Evolutionary conservation across 1,140 invertebrate genomes (phyloP), one percentile per base, ranked within the genome.

Genomic region (Conopomorpha cramerella): DNA sequence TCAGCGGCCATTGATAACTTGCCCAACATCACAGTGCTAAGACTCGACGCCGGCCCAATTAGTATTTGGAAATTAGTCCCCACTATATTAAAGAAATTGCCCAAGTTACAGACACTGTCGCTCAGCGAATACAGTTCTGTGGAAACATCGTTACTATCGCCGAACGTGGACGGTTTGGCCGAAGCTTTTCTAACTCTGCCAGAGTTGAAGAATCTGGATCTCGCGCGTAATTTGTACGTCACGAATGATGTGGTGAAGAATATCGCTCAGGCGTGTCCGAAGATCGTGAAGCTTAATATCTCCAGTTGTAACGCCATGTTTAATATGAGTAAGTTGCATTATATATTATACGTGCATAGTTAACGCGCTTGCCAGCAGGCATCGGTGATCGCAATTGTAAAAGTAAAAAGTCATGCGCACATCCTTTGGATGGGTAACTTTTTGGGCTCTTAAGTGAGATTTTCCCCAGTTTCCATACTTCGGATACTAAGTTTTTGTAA

Each of bases 271-370:
- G 46, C 49, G 0, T 74, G 66, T 37, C 30, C 27, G 0, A 54
- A 67, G 6, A 29, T 74, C 15, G 51, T 62, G 30, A 43, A 45
- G 0, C 31, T 74, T 12, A 61, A 74, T 37, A 35, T 74, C 6
- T 63, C 68, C 2, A 49, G 56, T 12, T 74, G 68, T 30, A 71
- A 71, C 34, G 50, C 62, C n/a, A n/a, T n/a, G n/a, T n/a, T n/a
- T n/a, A n/a, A n/a, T n/a, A n/a, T n/a, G n/a, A n/a, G n/a, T n/a
- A n/a, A n/a, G n/a, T n/a, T n/a, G n/a, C n/a, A n/a, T n/a, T n/a
- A n/a, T n/a, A n/a, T n/a, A n/a, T n/a, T n/a, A n/a, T n/a, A n/a
- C n/a, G n/a, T n/a, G n/a, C n/a, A n/a, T n/a, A n/a, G n/a, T n/a
- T n/a, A n/a, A n/a, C n/a, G n/a, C n/a, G n/a, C n/a, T n/a, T n/a